Evolutionary conservation across 2,113 vertebrate species (phyloP).

Genomic region (Brachionichthys hirsutus): DNA sequence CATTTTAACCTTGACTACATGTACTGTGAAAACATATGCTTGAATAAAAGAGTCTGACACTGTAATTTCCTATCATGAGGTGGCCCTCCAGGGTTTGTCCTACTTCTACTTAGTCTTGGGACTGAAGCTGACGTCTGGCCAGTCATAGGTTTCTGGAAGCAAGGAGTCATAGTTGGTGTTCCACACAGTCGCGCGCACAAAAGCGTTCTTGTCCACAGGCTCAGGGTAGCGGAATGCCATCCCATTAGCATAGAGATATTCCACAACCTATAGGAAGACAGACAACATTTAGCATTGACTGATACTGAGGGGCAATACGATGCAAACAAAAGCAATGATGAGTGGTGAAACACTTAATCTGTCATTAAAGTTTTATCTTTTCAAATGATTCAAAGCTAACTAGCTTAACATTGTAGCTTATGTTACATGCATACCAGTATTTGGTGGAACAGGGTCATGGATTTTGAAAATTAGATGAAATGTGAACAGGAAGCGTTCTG

Average conservation of each 20-base stretch:
- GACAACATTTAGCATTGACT: background rate
- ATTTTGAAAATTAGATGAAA: background rate
- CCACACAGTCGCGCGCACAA: constrained; percentile 86
- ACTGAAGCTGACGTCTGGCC: constrained; percentile 80
- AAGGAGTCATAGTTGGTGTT: constrained; percentile 89
- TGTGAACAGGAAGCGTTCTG: no score
- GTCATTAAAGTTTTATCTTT: no score
- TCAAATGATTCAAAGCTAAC: no score
- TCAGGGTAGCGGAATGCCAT: constrained; percentile 98
- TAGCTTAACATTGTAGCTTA: background rate
- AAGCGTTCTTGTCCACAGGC: constrained; percentile 84
- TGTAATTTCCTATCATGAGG: constrained; percentile 37
- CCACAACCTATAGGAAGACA: constrained; percentile 80
- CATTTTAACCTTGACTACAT: background rate
- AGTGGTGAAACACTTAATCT: no score
- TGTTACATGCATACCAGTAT: background rate
- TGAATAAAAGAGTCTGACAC: background rate
- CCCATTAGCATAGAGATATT: constrained; percentile 89
- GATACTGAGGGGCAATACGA: background rate
- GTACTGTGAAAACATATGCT: no score
- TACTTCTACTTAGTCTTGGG: constrained; percentile 65
- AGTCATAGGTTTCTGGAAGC: constrained; percentile 91
- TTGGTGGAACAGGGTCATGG: background rate
- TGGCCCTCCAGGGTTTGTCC: constrained; percentile 13
- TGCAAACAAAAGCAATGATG: background rate